Base-by-base conservation (phyloP, 64 coral and sea anemone species). In the Montipora sp. region DNA sequence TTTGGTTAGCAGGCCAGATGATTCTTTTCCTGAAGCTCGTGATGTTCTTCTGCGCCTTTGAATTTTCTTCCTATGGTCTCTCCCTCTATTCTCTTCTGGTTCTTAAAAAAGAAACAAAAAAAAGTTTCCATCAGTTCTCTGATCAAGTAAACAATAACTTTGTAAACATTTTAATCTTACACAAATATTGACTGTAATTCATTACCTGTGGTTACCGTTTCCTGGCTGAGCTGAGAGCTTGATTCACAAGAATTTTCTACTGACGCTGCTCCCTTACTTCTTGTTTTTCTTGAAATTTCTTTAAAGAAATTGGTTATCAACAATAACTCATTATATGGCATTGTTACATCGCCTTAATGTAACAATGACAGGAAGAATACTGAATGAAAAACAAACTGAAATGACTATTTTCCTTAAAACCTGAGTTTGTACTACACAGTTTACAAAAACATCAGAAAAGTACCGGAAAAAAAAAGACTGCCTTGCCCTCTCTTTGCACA, bases 221-320 rank as follows among this genome's bases (percentile, higher is more conserved):
- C 95, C 60, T 96, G 95, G 83, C 95, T 96, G 8, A 94, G 24
- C 72, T 91, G 79, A 51, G 92, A 71, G 51, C 95, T 96, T 15
- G 95, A 96, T 87, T 94, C 95, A 20, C 78, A 83, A 3, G 92
- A 94, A 8, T 27, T 84, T 48, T 88, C 94, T 18, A 88, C 85
- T 3, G 51, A 48, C 0, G 47, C 83, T 20, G 13, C 15, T 46
- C 59, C 49, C 51, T 82, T 77, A 23, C 60, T 5, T 63, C 53
- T 48, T 51, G 81, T 19, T 46, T 78, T 78, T 68, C 79, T 73
- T 47, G 48, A 15, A 8, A 43, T 80, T 83, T 73, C 70, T 75
- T 13, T 1, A 74, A 47, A 47, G 19, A 59, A 2, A 71, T 46
- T 46, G 36, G 43, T 47, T 47, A 4, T 73, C 13, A 8, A 10